Percentiles rank a stretch among this genome's conserved stretches.
Conservation (phyloP, 2,797 vertebrate species). For the Sibirionetta formosa region DNA sequence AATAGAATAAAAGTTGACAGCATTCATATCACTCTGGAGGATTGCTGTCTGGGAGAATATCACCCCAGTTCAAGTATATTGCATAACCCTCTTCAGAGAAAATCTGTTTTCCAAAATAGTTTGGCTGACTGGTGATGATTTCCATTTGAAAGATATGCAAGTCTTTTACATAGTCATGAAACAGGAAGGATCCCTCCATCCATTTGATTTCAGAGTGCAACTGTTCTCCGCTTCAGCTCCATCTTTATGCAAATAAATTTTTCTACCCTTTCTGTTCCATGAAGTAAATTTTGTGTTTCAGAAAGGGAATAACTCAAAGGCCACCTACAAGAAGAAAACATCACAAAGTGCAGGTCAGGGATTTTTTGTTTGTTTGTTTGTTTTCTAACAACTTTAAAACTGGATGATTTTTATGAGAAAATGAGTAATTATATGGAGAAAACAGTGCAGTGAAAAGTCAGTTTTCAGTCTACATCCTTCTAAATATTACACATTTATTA, state of each 20-base stretch:
- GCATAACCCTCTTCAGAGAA: not conserved
- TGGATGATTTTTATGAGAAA: not conserved
- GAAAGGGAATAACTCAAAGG: not conserved
- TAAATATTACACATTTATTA: not conserved
- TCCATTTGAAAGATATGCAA: not conserved
- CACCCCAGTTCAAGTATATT: not conserved
- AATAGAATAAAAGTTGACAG: not conserved
- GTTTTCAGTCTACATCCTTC: not conserved
- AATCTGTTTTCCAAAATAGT: not conserved
- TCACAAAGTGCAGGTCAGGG: not conserved
- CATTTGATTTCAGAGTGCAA: not conserved
- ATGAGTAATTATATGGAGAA: not conserved
- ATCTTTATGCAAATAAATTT: not conserved
- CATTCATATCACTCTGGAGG: not conserved
- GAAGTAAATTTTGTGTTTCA: not conserved
- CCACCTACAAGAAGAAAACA: not conserved
- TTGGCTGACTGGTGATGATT: not conserved
- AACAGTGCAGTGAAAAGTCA: not conserved
- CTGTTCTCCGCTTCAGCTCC: not conserved
- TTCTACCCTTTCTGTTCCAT: not conserved
- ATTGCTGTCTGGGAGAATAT: not conserved
- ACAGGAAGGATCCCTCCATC: not conserved
- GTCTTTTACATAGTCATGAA: constrained; percentile 11
- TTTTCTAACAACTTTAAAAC: not conserved
- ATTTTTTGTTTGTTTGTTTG: not conserved